Evolutionary conservation across 92 coral and sea anemone species (phyloP).

Genomic region (Zoanthus sansibaricus): DNA sequence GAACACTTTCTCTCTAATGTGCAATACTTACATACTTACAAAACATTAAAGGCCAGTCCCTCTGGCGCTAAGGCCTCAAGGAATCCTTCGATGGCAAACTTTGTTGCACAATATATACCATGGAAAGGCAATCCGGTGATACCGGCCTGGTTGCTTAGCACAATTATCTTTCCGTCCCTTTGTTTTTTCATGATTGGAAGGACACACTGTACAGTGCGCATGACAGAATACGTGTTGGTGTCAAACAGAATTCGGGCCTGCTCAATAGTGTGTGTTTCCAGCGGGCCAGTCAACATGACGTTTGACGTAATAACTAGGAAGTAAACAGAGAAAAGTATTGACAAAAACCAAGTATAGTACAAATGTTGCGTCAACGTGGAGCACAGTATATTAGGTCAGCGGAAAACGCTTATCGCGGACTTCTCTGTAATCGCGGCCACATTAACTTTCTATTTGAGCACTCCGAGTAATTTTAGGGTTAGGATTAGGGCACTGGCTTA

Average conservation of each 20-base stretch:
- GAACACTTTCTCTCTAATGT: neutral
- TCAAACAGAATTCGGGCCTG: slow-evolving; percentile 92
- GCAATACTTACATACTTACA: slow-evolving; percentile 93
- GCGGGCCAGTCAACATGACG: slow-evolving; percentile 87
- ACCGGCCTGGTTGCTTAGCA: slow-evolving; percentile 96
- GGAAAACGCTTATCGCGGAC: too few relatives aligned
- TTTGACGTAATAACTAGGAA: slow-evolving; percentile 89
- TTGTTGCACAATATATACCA: slow-evolving; percentile 92
- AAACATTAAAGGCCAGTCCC: slow-evolving; percentile 89
- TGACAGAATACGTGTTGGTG: slow-evolving; percentile 86
- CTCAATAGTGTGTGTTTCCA: slow-evolving; percentile 93
- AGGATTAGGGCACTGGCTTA: too few relatives aligned
- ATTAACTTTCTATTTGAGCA: too few relatives aligned
- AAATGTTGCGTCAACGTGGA: too few relatives aligned
- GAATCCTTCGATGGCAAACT: slow-evolving; percentile 97
- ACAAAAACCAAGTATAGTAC: neutral
- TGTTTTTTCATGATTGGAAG: slow-evolving; percentile 94
- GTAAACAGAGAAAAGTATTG: neutral
- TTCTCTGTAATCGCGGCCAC: too few relatives aligned
- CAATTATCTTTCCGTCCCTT: slow-evolving; percentile 85
- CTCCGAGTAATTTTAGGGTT: too few relatives aligned
- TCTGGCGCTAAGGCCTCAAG: slow-evolving; percentile 96
- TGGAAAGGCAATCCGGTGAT: slow-evolving; percentile 93
- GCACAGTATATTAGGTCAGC: too few relatives aligned
- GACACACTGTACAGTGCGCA: slow-evolving; percentile 76